A percentile compares a stretch with the other conserved stretches of the same genome.
These are phyloP conservation scores for Xenentodon cancila DNA, from an alignment of 2,797 vertebrate species.

Conservation along the genomic window DNA sequence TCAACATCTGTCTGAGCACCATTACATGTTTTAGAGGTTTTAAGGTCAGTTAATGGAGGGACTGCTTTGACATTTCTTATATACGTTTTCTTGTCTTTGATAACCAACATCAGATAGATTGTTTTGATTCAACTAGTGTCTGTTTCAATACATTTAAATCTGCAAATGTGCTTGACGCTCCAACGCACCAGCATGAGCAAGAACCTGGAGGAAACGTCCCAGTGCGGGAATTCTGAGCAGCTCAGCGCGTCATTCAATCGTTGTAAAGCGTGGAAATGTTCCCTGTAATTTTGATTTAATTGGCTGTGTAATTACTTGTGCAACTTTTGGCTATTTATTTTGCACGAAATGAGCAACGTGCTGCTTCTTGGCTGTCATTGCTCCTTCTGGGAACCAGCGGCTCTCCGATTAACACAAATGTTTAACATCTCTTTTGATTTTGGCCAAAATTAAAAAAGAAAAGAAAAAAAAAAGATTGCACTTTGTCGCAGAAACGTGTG, in stretches of 20 bases:
- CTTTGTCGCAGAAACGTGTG: not conserved
- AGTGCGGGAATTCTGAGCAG: not conserved
- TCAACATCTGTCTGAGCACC: not conserved
- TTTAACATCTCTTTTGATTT: slow-evolving; percentile 40
- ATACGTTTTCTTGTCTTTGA: no score
- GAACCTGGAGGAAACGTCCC: not conserved
- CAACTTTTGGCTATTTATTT: slow-evolving; percentile 32
- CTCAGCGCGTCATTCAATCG: not conserved
- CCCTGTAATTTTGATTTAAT: slow-evolving; percentile 33
- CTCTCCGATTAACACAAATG: slow-evolving; percentile 56
- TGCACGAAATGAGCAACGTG: slow-evolving; percentile 53
- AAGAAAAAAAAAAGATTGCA: not conserved
- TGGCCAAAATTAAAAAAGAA: not conserved
- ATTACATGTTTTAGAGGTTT: not conserved
- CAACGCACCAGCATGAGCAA: not conserved
- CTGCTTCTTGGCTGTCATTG: slow-evolving; percentile 44
- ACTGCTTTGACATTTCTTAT: no score
- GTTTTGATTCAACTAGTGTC: no score
- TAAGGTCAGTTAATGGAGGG: not conserved
- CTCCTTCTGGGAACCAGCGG: slow-evolving; percentile 64
- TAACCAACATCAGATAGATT: no score
- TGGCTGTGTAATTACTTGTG: slow-evolving; percentile 33
- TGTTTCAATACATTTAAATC: no score
- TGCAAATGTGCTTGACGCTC: no score
- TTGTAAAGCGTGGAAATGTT: slow-evolving; percentile 10